These are phyloP conservation scores for Scaptomyza cyrtandrae DNA, from an alignment of 2,888 invertebrate species.

Conservation along the genomic window DNA sequence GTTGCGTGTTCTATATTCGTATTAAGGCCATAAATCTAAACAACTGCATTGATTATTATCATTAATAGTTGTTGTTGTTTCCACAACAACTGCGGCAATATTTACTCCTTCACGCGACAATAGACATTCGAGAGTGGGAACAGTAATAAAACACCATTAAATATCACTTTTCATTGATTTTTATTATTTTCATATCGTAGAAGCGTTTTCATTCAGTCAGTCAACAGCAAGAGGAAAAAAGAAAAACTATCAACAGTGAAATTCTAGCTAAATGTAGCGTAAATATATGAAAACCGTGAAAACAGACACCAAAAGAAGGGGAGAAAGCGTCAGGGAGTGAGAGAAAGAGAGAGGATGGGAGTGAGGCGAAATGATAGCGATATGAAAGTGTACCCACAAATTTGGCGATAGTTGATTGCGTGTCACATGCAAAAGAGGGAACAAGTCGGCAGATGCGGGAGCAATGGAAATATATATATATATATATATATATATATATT, in stretches of 20 bases:
- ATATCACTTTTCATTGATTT: slow-evolving; percentile 55
- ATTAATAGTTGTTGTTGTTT: slow-evolving; percentile 51
- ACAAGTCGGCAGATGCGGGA: neutral
- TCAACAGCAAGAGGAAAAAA: neutral
- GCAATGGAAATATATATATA: too few relatives aligned
- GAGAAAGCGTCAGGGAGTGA: neutral
- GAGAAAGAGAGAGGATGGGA: neutral
- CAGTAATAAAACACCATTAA: slow-evolving; percentile 65
- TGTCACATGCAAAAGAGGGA: slow-evolving; percentile 63
- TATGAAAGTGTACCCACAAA: slow-evolving; percentile 47
- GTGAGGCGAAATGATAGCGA: slow-evolving; percentile 21
- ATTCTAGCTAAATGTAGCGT: slow-evolving; percentile 62
- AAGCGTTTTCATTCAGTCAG: neutral
- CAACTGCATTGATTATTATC: slow-evolving; percentile 49
- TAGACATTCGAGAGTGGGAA: slow-evolving; percentile 12
- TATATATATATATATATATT: slow-evolving; percentile 14
- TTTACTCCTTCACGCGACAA: slow-evolving; percentile 41
- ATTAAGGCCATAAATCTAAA: slow-evolving; percentile 20
- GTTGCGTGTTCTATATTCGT: slow-evolving; percentile 31
- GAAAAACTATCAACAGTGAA: slow-evolving; percentile 29
- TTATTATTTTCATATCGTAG: slow-evolving; percentile 28
- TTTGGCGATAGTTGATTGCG: slow-evolving; percentile 64
- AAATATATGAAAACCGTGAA: slow-evolving; percentile 47
- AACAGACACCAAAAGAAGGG: slow-evolving; percentile 9
- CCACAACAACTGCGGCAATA: slow-evolving; percentile 6